These are phyloP conservation scores for Pteronotus mesoamericanus DNA, from an alignment of 2,797 vertebrate species.

Conservation along the genomic window DNA sequence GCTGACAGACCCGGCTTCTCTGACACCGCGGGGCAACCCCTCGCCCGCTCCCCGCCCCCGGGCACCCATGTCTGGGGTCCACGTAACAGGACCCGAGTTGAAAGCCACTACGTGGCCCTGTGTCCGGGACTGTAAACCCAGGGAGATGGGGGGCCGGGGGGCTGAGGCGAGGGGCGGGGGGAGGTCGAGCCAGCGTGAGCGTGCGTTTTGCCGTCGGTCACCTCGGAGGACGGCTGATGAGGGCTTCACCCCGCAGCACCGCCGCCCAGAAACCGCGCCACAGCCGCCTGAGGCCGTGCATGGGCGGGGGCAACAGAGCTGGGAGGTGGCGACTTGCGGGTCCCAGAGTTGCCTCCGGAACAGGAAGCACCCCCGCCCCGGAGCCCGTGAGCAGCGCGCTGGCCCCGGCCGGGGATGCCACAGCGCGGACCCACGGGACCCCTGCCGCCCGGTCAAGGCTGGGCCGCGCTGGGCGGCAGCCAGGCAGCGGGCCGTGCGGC, in stretches of 20 bases:
- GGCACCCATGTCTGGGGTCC: background rate
- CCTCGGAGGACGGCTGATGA: background rate
- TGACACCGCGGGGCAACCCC: background rate
- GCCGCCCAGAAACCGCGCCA: background rate
- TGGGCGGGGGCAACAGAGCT: accelerated
- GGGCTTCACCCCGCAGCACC: background rate
- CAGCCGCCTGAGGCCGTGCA: background rate
- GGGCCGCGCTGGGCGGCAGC: too few relatives aligned
- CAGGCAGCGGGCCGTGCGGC: background rate
- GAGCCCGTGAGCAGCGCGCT: too few relatives aligned
- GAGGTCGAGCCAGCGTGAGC: too few relatives aligned
- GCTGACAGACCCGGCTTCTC: accelerated
- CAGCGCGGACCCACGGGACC: background rate
- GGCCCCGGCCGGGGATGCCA: background rate
- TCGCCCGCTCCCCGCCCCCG: accelerated
- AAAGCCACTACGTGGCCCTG: background rate
- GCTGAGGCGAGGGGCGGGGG: accelerated
- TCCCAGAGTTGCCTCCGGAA: background rate
- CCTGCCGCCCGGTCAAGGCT: background rate
- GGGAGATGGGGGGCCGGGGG: background rate
- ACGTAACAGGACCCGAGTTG: too few relatives aligned
- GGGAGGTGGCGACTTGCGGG: background rate
- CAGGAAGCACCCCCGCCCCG: too few relatives aligned
- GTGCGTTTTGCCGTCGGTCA: accelerated
- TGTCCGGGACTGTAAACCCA: too few relatives aligned